phyloP scores from a whole-genome alignment of 2,888 invertebrate genomes.

The Coelinius sp. region DNA sequence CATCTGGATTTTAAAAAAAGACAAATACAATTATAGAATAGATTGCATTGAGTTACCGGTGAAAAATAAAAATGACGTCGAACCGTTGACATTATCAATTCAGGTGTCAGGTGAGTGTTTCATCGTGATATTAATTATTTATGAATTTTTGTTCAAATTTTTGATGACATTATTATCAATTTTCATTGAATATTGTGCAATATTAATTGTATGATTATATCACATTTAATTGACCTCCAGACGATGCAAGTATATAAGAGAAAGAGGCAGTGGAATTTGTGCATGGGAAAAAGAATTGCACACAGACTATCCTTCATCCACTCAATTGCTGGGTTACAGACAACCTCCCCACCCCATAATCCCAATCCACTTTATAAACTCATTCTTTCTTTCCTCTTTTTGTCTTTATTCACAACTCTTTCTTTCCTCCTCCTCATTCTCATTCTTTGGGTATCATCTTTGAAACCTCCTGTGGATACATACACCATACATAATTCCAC shows the following conservation, averaged over 20 bases:
- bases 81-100: slow-evolving; percentile 26
- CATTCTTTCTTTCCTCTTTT: slow-evolving; percentile 35
- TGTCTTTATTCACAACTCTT: slow-evolving; percentile 32
- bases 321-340: slow-evolving; percentile 41
- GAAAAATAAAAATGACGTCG: slow-evolving; percentile 26
- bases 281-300: slow-evolving; percentile 27
- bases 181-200: neutral
- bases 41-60: neutral
- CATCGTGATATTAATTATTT: neutral
- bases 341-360: slow-evolving; percentile 35
- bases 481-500: slow-evolving; percentile 43
- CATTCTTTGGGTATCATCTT: slow-evolving; percentile 1
- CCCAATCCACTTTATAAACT: slow-evolving; percentile 36
- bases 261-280: neutral
- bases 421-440: neutral
- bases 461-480: neutral
- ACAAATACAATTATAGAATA: neutral
- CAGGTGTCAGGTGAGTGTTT: slow-evolving; percentile 28
- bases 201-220: slow-evolving; percentile 35
- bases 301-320: slow-evolving; percentile 37
- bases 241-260: slow-evolving; percentile 17
- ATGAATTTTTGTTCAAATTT: too few species aligned
- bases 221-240: slow-evolving; percentile 30
- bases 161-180: neutral
- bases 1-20: slow-evolving; percentile 2